phyloP scores from a whole-genome alignment of 2,113 vertebrate genomes.

The Elachura formosa region DNA sequence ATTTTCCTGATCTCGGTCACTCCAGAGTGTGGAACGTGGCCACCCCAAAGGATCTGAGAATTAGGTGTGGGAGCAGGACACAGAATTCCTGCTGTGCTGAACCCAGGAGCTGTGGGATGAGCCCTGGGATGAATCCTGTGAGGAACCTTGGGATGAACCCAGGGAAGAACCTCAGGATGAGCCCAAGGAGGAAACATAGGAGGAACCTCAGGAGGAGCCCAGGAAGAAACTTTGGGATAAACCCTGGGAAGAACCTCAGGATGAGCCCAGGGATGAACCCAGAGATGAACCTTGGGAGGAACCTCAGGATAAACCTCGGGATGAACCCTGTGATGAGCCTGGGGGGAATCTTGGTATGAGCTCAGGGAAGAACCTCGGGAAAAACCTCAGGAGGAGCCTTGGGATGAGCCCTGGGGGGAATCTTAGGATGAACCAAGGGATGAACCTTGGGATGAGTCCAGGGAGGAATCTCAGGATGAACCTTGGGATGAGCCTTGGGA shows the following conservation, averaged over 20 bases:
- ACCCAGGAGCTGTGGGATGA: accelerated
- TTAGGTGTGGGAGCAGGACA: neutral
- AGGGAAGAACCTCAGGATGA: neutral
- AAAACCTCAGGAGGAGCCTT: accelerated
- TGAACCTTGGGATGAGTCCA: accelerated
- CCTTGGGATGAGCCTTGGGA: accelerated
- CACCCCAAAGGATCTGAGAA: neutral
- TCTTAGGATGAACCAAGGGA: accelerated
- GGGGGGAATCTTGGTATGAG: accelerated
- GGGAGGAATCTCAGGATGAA: neutral
- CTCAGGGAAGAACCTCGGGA: accelerated
- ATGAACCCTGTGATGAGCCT: accelerated
- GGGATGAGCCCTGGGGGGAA: neutral
- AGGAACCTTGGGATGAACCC: accelerated
- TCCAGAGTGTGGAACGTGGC: accelerated
- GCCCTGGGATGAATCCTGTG: accelerated
- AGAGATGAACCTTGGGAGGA: accelerated
- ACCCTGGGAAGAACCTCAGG: accelerated
- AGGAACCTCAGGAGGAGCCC: accelerated
- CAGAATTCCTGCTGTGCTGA: neutral
- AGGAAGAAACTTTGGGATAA: accelerated
- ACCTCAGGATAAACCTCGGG: accelerated
- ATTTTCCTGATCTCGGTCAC: neutral
- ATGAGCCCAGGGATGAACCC: accelerated
- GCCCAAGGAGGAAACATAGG: accelerated